Base-by-base conservation (phyloP, 2,888 invertebrate genomes). In the Eremobia ochroleuca region DNA sequence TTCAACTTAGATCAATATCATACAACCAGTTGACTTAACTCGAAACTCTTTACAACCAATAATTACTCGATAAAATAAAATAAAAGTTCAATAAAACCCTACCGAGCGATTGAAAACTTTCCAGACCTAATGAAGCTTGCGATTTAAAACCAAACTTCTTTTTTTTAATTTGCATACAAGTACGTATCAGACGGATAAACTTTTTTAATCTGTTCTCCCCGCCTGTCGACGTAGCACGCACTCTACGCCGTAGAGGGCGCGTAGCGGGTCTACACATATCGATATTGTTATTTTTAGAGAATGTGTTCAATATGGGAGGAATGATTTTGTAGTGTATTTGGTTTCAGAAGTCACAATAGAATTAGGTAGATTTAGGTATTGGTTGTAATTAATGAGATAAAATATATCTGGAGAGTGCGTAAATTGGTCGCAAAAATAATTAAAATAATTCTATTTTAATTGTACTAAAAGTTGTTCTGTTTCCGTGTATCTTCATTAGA, bases 191-290 rank as follows among this genome's bases (percentile, higher is more conserved):
- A 88, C 88, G 92, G 89, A 92, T 88, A 90, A 95, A 95, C 94
- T 95, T 96, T 96, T 96, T 96, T 95, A 96, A 95, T 96, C 93
- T 94, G 91, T 92, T 88, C 87, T 87, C 88, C 88, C 86, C 81
- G 80, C 76, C 75, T 80, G 83, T 73, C 64, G 76, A 79, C 85
- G 79, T 87, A 83, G 81, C 75, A 83, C 58, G 77, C 76, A 62
- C 73, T 69, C 85, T 89, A 86, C 89, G 82, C 21, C 84, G 80
- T 88, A 87, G 81, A 72, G 85, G 71, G 72, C 65, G 68, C 70
- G 83, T 80, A 83, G 68, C 61, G 58, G 59, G 61, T 70, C 67
- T 74, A 74, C 73, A 73, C 71, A 55, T 25, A 76, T 76, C 52
- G 65, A 37, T 11, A 81, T 69, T 66, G 49, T 79, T 75, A 37